Base-by-base conservation (phyloP, 2,797 vertebrate species). In the Chromobotia macracanthus region DNA sequence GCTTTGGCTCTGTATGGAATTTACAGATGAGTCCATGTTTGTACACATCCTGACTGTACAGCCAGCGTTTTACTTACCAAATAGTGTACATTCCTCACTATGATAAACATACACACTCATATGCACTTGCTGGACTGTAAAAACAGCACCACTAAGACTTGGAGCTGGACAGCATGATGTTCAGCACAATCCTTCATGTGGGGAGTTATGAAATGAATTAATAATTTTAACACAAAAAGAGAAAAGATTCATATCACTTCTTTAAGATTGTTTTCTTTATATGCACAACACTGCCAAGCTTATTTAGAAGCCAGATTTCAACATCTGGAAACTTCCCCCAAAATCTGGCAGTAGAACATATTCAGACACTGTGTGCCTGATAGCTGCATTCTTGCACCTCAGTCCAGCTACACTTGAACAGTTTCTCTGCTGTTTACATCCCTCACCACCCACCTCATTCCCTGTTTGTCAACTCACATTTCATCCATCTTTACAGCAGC, bases 11-110 rank as follows among this genome's bases (percentile, higher is more conserved):
- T 58, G 75, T 65, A 19, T 72, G 79, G 68, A 81, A 79, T 72
- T 72, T 48, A 72, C 56, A 76, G 67, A 73, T 51, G 55, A 48
- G 72, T 41, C 79, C 72, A 71, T 90, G 89, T 90, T 90, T 91
- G 89, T 91, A 77, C 67, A 81, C 84, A 87, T 87, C 83, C 86
- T 84, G 85, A 87, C 88, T 86, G 79, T 88, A 83, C 82, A 89
- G 77, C 81, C 88, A 89, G 82, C 86, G 87, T 89, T 88, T 89
- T 87, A 91, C 88, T 87, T 23, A 89, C 89, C 84, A 89, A 91
- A 91, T 90, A 91, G 87, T 91, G 89, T 90, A 90, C 89, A 92
- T 92, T 92, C 91, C 90, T 90, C 68, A 84, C 86, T 88, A 91
- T 89, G 88, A 89, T 92, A 91, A 92, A 90, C 90, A 92, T 80